phyloP scores from a whole-genome alignment of 2,888 invertebrate genomes.

The Tupiocoris notatus region DNA sequence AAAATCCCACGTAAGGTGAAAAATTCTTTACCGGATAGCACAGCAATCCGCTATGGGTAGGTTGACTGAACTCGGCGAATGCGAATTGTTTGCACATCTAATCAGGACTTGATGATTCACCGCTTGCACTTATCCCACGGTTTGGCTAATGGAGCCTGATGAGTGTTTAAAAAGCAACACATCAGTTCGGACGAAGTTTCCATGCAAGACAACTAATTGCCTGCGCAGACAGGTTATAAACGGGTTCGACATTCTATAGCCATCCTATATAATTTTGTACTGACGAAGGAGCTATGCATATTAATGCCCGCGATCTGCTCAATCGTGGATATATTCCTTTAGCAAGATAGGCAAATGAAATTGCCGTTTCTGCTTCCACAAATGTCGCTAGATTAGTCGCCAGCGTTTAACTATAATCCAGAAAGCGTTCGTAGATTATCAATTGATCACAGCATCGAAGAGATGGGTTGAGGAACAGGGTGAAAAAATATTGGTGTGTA shows the following conservation, averaged over 20 bases:
- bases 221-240: not conserved
- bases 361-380: not conserved
- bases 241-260: not conserved
- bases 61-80: not conserved
- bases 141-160: not conserved
- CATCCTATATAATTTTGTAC: not conserved
- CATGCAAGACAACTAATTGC: not conserved
- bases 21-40: not conserved
- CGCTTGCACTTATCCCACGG: not conserved
- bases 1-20: not conserved
- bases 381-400: no score
- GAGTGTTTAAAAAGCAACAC: not conserved
- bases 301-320: not conserved
- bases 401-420: no score
- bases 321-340: not conserved
- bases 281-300: not conserved
- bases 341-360: not conserved
- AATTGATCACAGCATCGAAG: no score
- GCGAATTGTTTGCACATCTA: not conserved
- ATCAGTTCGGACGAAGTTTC: not conserved
- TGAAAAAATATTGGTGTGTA: no score
- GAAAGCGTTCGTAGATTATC: no score
- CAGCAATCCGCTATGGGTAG: not conserved
- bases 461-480: no score
- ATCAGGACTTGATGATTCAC: not conserved